These are phyloP conservation scores for Oncorhynchus clarkii DNA, from an alignment of 2,113 vertebrate species.

Conservation along the genomic window DNA sequence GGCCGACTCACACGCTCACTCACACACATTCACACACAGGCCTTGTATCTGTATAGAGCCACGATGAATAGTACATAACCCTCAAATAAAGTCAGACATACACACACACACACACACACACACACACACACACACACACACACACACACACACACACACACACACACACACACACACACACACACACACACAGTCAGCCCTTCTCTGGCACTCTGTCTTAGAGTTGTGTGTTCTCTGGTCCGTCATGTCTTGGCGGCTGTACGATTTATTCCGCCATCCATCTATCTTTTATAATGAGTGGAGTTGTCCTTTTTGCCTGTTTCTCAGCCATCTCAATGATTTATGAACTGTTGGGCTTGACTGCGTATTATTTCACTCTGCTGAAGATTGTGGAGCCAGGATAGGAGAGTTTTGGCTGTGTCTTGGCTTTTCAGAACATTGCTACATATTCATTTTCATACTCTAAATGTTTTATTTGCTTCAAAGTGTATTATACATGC, in stretches of 20 bases:
- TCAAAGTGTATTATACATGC: background rate
- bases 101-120: slow-evolving; percentile 6
- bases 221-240: slow-evolving; percentile 24
- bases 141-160: background rate
- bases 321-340: slow-evolving; percentile 60
- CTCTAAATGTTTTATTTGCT: background rate
- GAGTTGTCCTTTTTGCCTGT: slow-evolving; percentile 38
- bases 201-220: slow-evolving; percentile 9
- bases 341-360: slow-evolving; percentile 61
- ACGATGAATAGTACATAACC: background rate
- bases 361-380: slow-evolving; percentile 43
- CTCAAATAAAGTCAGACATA: background rate
- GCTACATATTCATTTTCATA: background rate
- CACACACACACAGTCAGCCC: background rate
- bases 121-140: background rate
- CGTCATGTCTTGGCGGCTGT: slow-evolving; percentile 31
- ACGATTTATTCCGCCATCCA: slow-evolving; percentile 58
- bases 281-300: slow-evolving; percentile 67
- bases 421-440: slow-evolving; percentile 12
- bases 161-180: background rate
- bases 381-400: slow-evolving; percentile 6
- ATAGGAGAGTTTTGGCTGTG: slow-evolving; percentile 18
- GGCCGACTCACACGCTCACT: background rate
- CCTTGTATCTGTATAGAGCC: background rate
- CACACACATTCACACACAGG: background rate